phyloP scores from a whole-genome alignment of 2,888 invertebrate genomes.

The Nycteola revayana region DNA sequence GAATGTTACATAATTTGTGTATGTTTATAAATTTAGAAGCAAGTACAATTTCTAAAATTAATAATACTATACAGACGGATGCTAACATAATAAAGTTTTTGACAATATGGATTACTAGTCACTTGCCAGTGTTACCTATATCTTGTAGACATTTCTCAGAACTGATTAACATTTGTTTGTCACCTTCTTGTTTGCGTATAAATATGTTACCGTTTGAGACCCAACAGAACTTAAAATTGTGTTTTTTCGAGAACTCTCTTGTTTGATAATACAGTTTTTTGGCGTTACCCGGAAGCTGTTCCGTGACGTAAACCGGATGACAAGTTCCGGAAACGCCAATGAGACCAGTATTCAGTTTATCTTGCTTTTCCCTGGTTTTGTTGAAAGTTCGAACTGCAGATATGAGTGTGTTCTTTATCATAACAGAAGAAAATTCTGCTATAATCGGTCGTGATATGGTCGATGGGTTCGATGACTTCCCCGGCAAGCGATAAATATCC shows the following conservation, averaged over 20 bases:
- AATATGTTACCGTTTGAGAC: not conserved
- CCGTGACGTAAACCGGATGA: not conserved
- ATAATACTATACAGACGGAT: not conserved
- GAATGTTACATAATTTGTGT: not conserved
- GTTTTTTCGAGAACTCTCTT: not conserved
- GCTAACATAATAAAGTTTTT: not conserved
- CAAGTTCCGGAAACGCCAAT: not conserved
- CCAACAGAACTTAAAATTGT: not conserved
- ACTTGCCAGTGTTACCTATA: not conserved
- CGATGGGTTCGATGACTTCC: not conserved
- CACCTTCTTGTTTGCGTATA: not conserved
- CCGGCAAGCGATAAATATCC: not conserved
- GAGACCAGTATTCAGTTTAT: not conserved
- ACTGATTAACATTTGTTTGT: not conserved
- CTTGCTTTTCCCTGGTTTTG: not conserved
- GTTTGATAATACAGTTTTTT: not conserved
- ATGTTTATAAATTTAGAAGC: not conserved
- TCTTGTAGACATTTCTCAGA: too few species aligned
- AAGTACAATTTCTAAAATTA: too few species aligned
- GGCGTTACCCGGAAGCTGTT: not conserved
- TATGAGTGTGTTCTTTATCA: not conserved
- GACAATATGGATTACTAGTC: not conserved
- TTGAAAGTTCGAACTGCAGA: not conserved
- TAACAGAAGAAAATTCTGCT: not conserved
- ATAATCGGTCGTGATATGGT: too few species aligned